Base-by-base conservation (phyloP, 2,113 vertebrate species). In the Aplodontia rufa region DNA sequence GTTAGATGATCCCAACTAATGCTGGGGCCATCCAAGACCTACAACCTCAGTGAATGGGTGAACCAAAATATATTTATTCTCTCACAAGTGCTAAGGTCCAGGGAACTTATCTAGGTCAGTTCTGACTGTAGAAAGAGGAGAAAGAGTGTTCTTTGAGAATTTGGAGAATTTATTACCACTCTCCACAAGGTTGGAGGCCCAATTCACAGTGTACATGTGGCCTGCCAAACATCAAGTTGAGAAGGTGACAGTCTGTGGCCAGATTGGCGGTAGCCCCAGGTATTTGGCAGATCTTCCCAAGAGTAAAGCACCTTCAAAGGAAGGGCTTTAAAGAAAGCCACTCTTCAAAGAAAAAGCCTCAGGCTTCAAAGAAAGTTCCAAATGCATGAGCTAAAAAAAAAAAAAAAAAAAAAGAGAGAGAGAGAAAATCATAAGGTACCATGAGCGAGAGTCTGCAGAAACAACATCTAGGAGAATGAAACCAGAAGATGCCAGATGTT, bases 321-420 rank as follows among this genome's bases (percentile, higher is more conserved):
- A 64, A 94, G 16, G 24, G 66, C 76, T 74, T 75, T 64, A 32
- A 66, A 55, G 92, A 88, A 24, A 89, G 78, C 68, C 68, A 24
- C 3, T 51, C 68, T 58, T 74, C 92, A 82, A 74, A 81, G 75
- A 53, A 74, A 88, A 47, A 12, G 76, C 68, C 32, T 28, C 16
- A 22, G 64, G 69, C 88, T 69, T 95, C 69, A 42, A 87, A 94
- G 93, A 58, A 49, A 90, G 37, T n/a, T 95, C 30, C 30, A 69
- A 79, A 92, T 71, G 40, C 26, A 26, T 53, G 53, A 93, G 32
- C 71, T 75, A 30, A 49, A 66, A 85, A 55, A 68, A 17, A 49
- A 64, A 79, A 55, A 66, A 71, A 82, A 82, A 49, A 60, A 49
- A 68, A 8, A 5, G n/a, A n/a, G n/a, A n/a, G n/a, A n/a, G n/a